phyloP scores from a whole-genome alignment of 2,797 vertebrate genomes.

The Margarornis squamiger region DNA sequence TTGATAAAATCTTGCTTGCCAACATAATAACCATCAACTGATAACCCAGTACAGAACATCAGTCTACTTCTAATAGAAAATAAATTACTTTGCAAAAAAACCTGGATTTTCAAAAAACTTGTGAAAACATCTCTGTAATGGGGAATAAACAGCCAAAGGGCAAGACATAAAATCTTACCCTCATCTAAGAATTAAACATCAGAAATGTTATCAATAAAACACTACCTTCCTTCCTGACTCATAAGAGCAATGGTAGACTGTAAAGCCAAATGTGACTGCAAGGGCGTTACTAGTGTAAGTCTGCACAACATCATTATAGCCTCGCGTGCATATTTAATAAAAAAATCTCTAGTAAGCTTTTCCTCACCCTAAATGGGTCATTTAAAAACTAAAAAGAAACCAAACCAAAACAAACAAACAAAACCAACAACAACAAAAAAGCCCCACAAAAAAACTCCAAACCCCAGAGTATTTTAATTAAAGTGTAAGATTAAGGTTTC shows the following conservation, averaged over 20 bases:
- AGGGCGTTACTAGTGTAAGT: not conserved
- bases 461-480: not conserved
- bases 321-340: not conserved
- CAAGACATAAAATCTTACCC: not conserved
- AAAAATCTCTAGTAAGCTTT: not conserved
- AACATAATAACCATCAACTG: not conserved
- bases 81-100: not conserved
- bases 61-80: not conserved
- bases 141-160: not conserved
- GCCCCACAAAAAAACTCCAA: accelerated
- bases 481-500: not conserved
- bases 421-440: not conserved
- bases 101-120: not conserved
- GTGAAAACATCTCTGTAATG: not conserved
- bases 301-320: not conserved
- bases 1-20: not conserved
- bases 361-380: not conserved
- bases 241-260: not conserved
- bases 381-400: not conserved
- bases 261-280: not conserved
- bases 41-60: not conserved
- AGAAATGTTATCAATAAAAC: not conserved
- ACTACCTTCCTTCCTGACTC: not conserved
- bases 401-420: too few species aligned
- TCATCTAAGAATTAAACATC: not conserved